Conservation (phyloP, 1,140 invertebrate genomes). For the Luehdorfia chinensis region DNA sequence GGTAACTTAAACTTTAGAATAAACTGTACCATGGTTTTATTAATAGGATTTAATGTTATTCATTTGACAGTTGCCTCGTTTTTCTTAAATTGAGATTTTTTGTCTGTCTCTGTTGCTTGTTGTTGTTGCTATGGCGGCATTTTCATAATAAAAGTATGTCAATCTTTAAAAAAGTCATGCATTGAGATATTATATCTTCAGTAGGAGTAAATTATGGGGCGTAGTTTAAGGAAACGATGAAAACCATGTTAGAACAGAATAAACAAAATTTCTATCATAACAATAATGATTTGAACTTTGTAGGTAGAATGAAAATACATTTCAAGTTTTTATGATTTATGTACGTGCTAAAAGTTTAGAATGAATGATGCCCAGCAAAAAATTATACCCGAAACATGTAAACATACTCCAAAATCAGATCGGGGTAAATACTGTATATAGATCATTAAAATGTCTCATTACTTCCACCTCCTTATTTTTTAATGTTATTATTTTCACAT, state of each 20-base stretch:
- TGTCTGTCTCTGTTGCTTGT: constrained; percentile 19
- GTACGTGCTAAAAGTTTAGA: constrained; percentile 16
- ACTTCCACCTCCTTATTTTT: too few relatives aligned
- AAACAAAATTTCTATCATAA: too few relatives aligned
- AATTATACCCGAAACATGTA: constrained; percentile 34
- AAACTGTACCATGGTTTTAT: too few relatives aligned
- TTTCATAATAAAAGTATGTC: constrained; percentile 30
- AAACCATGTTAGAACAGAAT: neutral
- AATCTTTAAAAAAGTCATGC: constrained; percentile 18
- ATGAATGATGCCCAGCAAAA: constrained; percentile 37
- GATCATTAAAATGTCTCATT: too few relatives aligned
- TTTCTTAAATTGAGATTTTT: too few relatives aligned
- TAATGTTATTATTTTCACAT: too few relatives aligned
- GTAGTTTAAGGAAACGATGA: constrained; percentile 5
- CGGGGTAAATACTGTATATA: constrained; percentile 28
- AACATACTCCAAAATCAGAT: constrained; percentile 12
- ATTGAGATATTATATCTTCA: neutral
- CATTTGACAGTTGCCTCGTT: too few relatives aligned
- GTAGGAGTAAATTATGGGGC: constrained; percentile 20
- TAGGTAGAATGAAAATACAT: constrained; percentile 1
- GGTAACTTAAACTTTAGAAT: too few relatives aligned
- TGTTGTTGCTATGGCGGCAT: constrained; percentile 53
- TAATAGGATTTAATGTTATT: too few relatives aligned
- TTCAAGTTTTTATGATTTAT: neutral
- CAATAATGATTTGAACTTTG: neutral